Base-by-base conservation (phyloP, 2,888 invertebrate genomes). In the Idaea straminata region DNA sequence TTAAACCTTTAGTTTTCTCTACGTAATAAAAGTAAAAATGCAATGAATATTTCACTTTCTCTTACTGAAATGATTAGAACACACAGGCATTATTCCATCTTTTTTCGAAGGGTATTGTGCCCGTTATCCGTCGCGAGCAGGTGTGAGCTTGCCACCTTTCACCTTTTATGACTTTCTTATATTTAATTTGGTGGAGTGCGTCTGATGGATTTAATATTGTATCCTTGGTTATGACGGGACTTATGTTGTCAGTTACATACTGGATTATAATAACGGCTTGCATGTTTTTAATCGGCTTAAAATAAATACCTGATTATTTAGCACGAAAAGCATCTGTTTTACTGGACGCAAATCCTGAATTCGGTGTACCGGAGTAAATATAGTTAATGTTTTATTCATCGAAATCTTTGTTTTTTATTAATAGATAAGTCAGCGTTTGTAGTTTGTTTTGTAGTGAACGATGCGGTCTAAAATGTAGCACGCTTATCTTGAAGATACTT, bases 111-210 rank as follows among this genome's bases (percentile, higher is more conserved):
- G 47, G 47, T 47, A 47, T 47, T 10, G 47, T 47, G 13, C 47
- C 47, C 47, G 47, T 47, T 47, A 47, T 47, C 47, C 47, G 47
- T 47, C 76, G 70, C 68, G 69, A 75, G 71, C 77, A 77, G 77
- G 76, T 76, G 70, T 78, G 75, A 73, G 47, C 47, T 47, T 47
- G 47, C 47, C 71, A 74, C 76, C 76, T 83, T 81, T 81, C 86
- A 79, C 70, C 72, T 74, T 72, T 72, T 66, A 69, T 75, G 77
- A 76, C 75, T 83, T 78, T 69, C 73, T 76, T 78, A 77, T 75
- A 78, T 79, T 80, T 79, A 80, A 81, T 83, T 79, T 77, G 73
- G 71, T 68, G 63, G 70, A 73, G 76, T 77, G 74, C 72, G 73
- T 75, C 73, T 79, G 78, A 82, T 78, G 77, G 80, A 80, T 74